Evolutionary conservation across 2,888 invertebrate genomes (phyloP).

Genomic region (Drosophila maculinotata): DNA sequence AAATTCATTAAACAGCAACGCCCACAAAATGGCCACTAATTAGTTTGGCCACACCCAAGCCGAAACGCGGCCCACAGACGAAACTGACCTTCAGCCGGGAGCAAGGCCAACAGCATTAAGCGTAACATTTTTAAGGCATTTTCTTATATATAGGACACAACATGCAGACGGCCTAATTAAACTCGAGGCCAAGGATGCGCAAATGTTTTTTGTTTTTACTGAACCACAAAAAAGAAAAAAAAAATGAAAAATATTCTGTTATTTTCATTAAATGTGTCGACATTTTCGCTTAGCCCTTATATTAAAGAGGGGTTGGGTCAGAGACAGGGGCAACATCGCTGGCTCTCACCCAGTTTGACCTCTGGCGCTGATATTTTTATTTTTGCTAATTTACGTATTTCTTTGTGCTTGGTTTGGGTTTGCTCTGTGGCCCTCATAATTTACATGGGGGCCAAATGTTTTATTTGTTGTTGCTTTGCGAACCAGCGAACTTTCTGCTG

Average conservation of each 20-base stretch:
- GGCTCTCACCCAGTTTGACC: constrained; percentile 42
- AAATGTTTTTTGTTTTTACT: constrained; percentile 18
- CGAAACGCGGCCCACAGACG: constrained; percentile 11
- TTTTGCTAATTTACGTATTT: constrained; percentile 64
- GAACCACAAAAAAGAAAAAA: background rate
- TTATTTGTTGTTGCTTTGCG: constrained; percentile 56
- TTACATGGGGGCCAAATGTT: constrained; percentile 65
- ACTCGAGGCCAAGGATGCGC: constrained; percentile 53
- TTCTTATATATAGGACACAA: constrained; percentile 50
- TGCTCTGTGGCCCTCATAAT: constrained; percentile 60
- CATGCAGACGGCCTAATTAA: constrained; percentile 67
- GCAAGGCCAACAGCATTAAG: constrained; percentile 37
- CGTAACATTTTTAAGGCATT: constrained; percentile 39
- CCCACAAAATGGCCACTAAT: constrained; percentile 74
- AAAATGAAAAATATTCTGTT: constrained; percentile 23
- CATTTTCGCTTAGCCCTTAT: constrained; percentile 69
- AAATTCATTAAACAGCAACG: constrained; percentile 69
- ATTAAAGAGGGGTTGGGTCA: background rate
- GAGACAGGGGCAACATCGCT: background rate
- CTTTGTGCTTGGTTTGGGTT: constrained; percentile 26
- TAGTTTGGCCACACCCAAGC: constrained; percentile 58
- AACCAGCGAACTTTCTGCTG: constrained; percentile 28
- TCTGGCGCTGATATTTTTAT: constrained; percentile 52
- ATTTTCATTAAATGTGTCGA: constrained; percentile 68
- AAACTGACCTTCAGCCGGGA: constrained; percentile 57